These are phyloP conservation scores for Zaprionus vittiger DNA, from an alignment of 1,140 invertebrate species.

Conservation along the genomic window DNA sequence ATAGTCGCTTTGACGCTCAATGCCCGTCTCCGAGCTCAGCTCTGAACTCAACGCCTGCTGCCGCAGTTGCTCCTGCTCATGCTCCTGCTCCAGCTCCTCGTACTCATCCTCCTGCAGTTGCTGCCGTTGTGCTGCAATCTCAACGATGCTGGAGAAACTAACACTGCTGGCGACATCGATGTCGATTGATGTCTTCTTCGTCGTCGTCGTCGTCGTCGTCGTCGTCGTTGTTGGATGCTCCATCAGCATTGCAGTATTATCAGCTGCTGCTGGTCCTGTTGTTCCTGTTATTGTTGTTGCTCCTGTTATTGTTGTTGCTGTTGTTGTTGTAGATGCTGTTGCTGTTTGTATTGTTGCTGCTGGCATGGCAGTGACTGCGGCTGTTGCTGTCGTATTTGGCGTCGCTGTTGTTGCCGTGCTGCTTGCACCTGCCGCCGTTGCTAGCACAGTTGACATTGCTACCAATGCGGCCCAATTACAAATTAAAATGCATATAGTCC, in stretches of 20 bases:
- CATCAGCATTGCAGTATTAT: background rate
- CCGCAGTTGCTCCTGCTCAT: slow-evolving; percentile 4
- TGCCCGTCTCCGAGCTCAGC: slow-evolving; percentile 8
- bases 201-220: too few species aligned
- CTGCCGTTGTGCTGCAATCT: background rate
- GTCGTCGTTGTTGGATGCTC: background rate
- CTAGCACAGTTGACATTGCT: slow-evolving; percentile 74
- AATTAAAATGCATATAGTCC: slow-evolving; percentile 71
- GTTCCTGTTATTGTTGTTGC: background rate
- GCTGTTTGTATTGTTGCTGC: slow-evolving; percentile 1
- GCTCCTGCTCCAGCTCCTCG: background rate
- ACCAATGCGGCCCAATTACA: slow-evolving; percentile 62
- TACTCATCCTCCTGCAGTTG: background rate
- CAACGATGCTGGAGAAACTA: background rate
- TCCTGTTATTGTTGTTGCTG: background rate
- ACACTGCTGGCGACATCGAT: background rate
- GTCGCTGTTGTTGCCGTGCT: slow-evolving; percentile 43
- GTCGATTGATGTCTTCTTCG: background rate
- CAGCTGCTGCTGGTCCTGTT: background rate
- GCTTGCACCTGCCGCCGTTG: slow-evolving; percentile 52
- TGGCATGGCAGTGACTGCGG: slow-evolving; percentile 25
- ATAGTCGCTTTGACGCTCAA: slow-evolving; percentile 22
- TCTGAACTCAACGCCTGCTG: slow-evolving; percentile 11
- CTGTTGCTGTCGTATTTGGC: slow-evolving; percentile 33
- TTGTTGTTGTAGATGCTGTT: slow-evolving; percentile 5